Conservation (phyloP, 2,888 invertebrate species). For the Drosophila lacicola region DNA sequence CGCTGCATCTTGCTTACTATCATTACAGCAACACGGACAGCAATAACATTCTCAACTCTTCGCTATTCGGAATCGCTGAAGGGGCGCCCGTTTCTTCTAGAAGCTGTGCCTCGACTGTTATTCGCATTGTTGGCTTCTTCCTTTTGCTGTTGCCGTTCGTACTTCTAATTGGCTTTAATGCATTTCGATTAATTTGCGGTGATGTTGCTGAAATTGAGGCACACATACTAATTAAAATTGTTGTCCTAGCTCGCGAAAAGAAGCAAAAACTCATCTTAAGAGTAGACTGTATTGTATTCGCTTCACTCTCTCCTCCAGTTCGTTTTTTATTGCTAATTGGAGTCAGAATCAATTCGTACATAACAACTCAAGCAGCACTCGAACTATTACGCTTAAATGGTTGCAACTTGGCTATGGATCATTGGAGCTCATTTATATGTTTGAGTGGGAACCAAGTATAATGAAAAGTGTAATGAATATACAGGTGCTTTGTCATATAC, state of each 20-base stretch:
- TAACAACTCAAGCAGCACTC: constrained; percentile 45
- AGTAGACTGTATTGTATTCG: constrained; percentile 7
- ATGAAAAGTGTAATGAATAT: too few relatives aligned
- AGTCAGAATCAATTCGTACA: constrained; percentile 55
- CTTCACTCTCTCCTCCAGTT: neutral
- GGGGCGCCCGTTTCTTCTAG: constrained; percentile 45
- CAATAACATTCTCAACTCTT: constrained; percentile 1
- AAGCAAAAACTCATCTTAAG: constrained; percentile 17
- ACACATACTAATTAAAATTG: constrained; percentile 74
- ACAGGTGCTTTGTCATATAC: too few relatives aligned
- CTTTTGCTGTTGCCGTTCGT: constrained; percentile 23
- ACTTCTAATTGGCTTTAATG: constrained; percentile 76
- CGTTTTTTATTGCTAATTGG: constrained; percentile 61
- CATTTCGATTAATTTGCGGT: constrained; percentile 75
- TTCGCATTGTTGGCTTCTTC: constrained; percentile 6
- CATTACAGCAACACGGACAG: constrained; percentile 33
- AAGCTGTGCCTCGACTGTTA: constrained; percentile 9
- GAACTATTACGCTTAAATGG: constrained; percentile 46
- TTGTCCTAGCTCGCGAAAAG: constrained; percentile 45
- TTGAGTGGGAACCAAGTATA: neutral
- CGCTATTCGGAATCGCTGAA: constrained; percentile 19
- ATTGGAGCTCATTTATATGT: constrained; percentile 19
- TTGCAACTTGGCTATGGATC: constrained; percentile 48
- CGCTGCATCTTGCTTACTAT: constrained; percentile 58
- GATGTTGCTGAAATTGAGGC: constrained; percentile 62